These are phyloP conservation scores for Callipepla squamata DNA, from an alignment of 2,113 vertebrate genomes.

Conservation along the genomic window DNA sequence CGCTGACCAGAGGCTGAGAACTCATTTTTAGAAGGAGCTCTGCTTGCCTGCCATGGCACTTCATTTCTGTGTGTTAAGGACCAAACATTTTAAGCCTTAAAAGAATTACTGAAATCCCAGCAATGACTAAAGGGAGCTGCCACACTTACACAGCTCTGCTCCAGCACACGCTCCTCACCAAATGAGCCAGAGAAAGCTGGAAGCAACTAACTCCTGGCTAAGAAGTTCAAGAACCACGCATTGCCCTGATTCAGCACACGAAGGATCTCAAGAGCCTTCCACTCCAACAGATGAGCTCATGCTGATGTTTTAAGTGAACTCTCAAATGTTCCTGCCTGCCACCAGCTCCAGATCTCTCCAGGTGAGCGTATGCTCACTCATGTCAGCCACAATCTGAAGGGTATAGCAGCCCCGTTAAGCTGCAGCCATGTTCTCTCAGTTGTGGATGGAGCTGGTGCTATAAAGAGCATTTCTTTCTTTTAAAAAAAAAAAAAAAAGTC, in stretches of 20 bases:
- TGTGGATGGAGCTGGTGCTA: background rate
- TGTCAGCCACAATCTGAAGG: background rate
- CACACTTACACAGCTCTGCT: background rate
- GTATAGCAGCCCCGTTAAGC: background rate
- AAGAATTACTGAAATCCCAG: background rate
- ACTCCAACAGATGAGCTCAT: background rate
- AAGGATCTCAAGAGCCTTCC: background rate
- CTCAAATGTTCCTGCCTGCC: background rate
- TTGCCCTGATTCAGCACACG: background rate
- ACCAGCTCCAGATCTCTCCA: background rate
- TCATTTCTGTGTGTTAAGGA: background rate
- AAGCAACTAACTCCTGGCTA: background rate
- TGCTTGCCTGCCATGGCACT: background rate
- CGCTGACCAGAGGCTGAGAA: background rate
- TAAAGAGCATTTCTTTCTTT: background rate
- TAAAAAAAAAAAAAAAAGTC: background rate
- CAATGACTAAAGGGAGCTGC: background rate
- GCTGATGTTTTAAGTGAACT: background rate
- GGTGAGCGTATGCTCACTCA: accelerated
- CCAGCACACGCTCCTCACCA: background rate
- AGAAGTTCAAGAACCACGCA: background rate
- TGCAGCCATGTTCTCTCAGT: background rate
- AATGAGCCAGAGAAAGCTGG: background rate
- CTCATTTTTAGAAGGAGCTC: background rate
- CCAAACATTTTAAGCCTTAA: background rate